Evolutionary conservation across 1,140 invertebrate species (phyloP), one percentile per base, ranked within the genome.

Genomic region (Apis cerana): DNA sequence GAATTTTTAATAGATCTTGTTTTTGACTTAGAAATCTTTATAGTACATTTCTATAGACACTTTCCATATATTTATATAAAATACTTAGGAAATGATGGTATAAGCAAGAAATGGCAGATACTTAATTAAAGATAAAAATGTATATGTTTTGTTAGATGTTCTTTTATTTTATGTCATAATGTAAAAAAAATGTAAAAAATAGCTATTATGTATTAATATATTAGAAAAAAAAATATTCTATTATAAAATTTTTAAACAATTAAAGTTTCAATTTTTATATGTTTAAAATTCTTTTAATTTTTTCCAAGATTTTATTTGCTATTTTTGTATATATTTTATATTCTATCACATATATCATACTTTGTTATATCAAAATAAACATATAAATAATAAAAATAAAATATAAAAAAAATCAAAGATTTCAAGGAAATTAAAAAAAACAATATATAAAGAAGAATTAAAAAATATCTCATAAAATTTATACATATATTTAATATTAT

Each of bases 31-130:
- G 52, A 48, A 27, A 81, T 75, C 62, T 67, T 33, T 67, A n/a
- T 21, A n/a, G 72, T 81, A 81, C 54, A 68, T 75, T 67, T 59
- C 65, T 50, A 10, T 23, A 75, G 72, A 68, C 71, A 75, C 72
- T 75, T 21, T 21, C 23, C 67, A 62, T 74, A 75, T 80, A 54
- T 80, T 62, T 50, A 50, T 23, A 71, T 7, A 23, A 80, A 23
- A 80, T n/a, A 81, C 54, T 59, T 75, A 75, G 71, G 43, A 81
- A 81, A 81, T 75, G 71, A 81, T 81, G 62, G 79, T 81, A 81
- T 75, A 81, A 81, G 79, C 79, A 17, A 75, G 72, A 81, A 75
- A 68, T 81, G 62, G 19, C 23, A 67, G 54, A 81, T 81, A 75
- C 43, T 81, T 81, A 67, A 75, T 43, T 27, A 58, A 33, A 50